Evolutionary conservation across 2,113 vertebrate genomes (phyloP).

Genomic region (Salvelinus fontinalis): DNA sequence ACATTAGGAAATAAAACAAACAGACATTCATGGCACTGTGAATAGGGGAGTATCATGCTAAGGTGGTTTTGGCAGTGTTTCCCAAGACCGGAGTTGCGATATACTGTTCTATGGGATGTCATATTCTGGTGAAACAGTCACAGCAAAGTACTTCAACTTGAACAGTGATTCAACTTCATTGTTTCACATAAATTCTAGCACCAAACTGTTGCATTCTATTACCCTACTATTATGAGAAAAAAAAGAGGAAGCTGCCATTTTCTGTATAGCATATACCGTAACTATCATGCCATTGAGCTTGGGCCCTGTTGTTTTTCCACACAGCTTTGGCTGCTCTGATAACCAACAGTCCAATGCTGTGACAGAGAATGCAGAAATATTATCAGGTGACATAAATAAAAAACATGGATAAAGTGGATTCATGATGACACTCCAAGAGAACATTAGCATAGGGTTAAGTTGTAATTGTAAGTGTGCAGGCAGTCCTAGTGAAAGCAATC

Average conservation of each 20-base stretch:
- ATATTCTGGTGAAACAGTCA: no score
- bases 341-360: not conserved
- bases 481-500: constrained; percentile 24
- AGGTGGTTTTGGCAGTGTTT: not conserved
- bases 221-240: no score
- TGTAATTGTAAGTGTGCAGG: constrained; percentile 18
- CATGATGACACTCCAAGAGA: not conserved
- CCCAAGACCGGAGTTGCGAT: no score
- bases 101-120: no score
- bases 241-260: no score
- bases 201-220: no score
- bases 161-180: no score
- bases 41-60: constrained; percentile 21
- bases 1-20: constrained; percentile 52
- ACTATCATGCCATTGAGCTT: no score
- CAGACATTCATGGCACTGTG: constrained; percentile 24
- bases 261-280: no score
- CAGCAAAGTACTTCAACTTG: no score
- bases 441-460: not conserved
- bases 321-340: not conserved
- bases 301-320: no score
- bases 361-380: not conserved
- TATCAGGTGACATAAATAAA: not conserved
- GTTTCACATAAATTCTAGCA: no score
- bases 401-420: not conserved